Evolutionary conservation across 2,113 vertebrate genomes (phyloP), one percentile per base, ranked within the genome.

Genomic region (Nycticebus coucang): DNA sequence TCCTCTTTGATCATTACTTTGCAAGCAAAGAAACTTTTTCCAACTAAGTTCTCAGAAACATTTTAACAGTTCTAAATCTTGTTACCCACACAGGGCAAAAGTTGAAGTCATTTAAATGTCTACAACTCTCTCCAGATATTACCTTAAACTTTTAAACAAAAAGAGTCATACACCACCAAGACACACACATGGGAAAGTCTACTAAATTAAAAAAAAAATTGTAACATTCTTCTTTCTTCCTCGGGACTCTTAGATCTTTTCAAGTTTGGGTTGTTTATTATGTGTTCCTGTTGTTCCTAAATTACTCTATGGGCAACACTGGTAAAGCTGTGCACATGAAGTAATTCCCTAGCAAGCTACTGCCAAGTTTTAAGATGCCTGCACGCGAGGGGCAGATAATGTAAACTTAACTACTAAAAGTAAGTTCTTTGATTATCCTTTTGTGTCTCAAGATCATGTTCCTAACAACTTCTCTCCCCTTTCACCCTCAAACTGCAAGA

Each of bases 371-470:
- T 94, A 84, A 85, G 93, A 85, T 22, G 91, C 79, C 45, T 91
- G 21, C 60, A 21, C 45, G 91, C 79, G 95, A 35, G 79, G 78
- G 93, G 92, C 93, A 84, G 92, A 80, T 95, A 78, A 80, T 14
- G 83, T 87, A 92, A 95, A 92, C 68, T 69, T 90, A 91, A 92
- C 85, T 68, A 91, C 62, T 78, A 60, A 96, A 96, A 79, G 93
- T 66, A 88, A 82, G n/a, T 95, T 71, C 45, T 89, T 83, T 83
- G 91, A 91, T 96, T 71, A 71, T 87, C 82, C 79, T 60, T 60
- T 68, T 8, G 4, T 64, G 26, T 91, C 81, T 96, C 87, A 92
- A 87, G 84, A 87, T 50, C 60, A n/a, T 13, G 64, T 50, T 87
- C 66, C 71, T 87, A 89, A 78, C 55, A 87, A 66, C 59, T 11